Base-by-base conservation (phyloP, 2,797 vertebrate species). In the Arrhamphus sclerolepis region DNA sequence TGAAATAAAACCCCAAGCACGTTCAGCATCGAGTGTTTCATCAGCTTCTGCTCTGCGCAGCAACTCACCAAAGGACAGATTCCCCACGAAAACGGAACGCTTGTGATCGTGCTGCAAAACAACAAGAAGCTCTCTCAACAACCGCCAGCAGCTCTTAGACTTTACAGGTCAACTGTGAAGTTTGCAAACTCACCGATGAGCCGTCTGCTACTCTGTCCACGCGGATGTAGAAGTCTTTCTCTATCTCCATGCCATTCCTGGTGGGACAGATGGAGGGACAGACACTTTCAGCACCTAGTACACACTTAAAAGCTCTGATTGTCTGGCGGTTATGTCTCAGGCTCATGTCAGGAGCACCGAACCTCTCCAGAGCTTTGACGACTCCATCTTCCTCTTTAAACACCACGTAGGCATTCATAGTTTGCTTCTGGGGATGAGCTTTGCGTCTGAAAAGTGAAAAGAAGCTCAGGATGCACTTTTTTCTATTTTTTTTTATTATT, bases 331-430 rank as follows among this genome's bases (percentile, higher is more conserved):
- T 31, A 31, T n/a, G 6, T 14, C 46, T 18, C 38, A 19, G 21
- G 43, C 6, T 3, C 1, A 3, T 24, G 13, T 9, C 0, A 29
- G 5, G 3, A 18, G 9, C 0, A 18, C 13, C 69, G 8, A 4
- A 99, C 97, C 93, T 92, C 53, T 91, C 80, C 28, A 98, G 26
- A 2, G 97, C 96, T 17, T 75, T 90, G 13, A 50, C 1, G 1
- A 94, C 96, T 0, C 84, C 85, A 0, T 80, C 72, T 42, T 95
- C 89, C 0, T 95, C 91, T 57, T 91, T 93, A 71, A 98, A 99
- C 19, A 99, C 96, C 1, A 99, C 70, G 0, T 99, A 99, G 3
- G 96, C 97, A 3, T 98, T 98, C 17, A 98, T 28, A n/a, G 89
- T 97, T 50, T 94, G 94, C 22, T 86, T 92, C 46, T 94, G 93